phyloP scores from a whole-genome alignment of 2,113 vertebrate genomes.

The Sylvicapra grimmia region DNA sequence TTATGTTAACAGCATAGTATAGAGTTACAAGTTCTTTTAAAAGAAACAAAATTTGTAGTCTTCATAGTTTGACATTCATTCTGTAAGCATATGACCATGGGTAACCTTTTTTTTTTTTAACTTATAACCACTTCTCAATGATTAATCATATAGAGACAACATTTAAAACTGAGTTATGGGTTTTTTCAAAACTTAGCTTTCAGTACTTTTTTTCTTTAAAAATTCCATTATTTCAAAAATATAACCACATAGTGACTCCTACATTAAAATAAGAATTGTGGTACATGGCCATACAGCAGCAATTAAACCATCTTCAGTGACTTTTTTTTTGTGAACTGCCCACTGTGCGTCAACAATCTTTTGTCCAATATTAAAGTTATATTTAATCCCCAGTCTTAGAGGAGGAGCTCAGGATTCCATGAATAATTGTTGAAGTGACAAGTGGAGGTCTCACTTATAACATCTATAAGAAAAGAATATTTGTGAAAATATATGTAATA shows the following conservation, averaged over 20 bases:
- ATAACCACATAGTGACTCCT: conserved; percentile 34
- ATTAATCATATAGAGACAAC: background rate
- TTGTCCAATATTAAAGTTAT: background rate
- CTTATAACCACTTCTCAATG: conserved; percentile 2
- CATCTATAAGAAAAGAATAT: background rate
- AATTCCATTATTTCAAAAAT: conserved; percentile 42
- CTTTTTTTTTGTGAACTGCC: background rate
- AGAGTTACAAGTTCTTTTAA: background rate
- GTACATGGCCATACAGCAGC: background rate
- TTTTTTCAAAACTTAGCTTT: background rate
- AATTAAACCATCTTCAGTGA: background rate
- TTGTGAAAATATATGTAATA: background rate
- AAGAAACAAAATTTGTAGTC: background rate
- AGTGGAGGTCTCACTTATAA: background rate
- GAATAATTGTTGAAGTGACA: background rate
- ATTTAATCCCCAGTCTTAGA: background rate
- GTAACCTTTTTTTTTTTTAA: background rate
- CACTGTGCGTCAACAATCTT: conserved; percentile 32
- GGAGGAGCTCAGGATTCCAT: background rate
- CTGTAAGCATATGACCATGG: conserved; percentile 17
- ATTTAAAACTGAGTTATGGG: background rate
- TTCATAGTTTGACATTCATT: background rate
- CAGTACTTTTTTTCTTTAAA: background rate
- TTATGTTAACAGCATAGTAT: background rate
- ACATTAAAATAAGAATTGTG: conserved; percentile 21